Evolutionary conservation across 2,113 vertebrate genomes (phyloP).

Genomic region (Phalacrocorax aristotelis): DNA sequence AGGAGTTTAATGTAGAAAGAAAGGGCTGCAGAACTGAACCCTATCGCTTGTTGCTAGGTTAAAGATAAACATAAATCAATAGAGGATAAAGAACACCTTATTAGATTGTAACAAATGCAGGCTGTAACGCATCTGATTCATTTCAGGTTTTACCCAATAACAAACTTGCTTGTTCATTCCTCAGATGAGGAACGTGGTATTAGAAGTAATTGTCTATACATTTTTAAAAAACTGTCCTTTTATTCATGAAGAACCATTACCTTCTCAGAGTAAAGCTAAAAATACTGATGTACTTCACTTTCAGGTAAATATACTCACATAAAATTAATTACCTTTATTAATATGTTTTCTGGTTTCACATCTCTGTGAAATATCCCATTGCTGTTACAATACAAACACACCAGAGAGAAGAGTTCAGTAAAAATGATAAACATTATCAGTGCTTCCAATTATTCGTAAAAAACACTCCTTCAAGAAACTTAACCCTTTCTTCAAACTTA

Average conservation of each 20-base stretch:
- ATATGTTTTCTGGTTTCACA: conserved; percentile 88
- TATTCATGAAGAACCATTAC: not conserved
- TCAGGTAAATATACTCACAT: not conserved
- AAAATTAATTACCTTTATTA: conserved; percentile 82
- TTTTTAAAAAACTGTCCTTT: not conserved
- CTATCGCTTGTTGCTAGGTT: not conserved
- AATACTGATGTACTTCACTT: not conserved
- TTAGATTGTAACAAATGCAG: not conserved
- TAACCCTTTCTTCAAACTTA: not conserved
- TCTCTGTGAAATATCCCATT: conserved; percentile 90
- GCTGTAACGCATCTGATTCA: not conserved
- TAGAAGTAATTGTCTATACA: not conserved
- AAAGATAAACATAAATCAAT: not conserved
- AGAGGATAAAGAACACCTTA: not conserved
- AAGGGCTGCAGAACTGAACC: not conserved
- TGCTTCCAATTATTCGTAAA: not conserved
- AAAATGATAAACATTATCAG: not conserved
- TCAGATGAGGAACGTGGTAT: not conserved
- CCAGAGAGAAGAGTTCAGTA: not conserved
- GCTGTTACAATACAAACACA: conserved; percentile 64
- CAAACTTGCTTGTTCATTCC: not conserved
- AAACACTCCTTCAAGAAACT: not conserved
- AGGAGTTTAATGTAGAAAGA: not conserved
- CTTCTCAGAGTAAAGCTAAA: not conserved
- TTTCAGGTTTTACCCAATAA: not conserved